Evolutionary conservation across 2,113 vertebrate genomes (phyloP).

Genomic region (Strix uralensis): DNA sequence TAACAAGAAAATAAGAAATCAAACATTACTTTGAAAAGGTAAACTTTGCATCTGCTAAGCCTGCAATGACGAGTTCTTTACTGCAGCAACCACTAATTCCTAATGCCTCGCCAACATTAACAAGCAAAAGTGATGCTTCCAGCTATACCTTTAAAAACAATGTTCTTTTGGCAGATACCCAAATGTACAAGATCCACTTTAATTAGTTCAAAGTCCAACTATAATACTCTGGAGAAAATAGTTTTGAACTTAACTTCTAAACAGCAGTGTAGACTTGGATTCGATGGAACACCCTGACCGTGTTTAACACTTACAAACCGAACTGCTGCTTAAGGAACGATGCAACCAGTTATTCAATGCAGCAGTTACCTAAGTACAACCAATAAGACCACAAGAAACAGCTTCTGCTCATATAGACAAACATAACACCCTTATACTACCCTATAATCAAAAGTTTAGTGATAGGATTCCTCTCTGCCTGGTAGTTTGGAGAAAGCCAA

Average conservation of each 20-base stretch:
- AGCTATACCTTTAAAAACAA: neutral
- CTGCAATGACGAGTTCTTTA: neutral
- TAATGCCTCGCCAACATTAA: neutral
- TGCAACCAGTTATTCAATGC: neutral
- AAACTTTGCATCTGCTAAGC: neutral
- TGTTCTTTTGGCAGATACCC: neutral
- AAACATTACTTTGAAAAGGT: neutral
- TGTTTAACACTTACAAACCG: neutral
- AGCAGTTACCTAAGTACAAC: neutral
- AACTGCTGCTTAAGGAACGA: neutral
- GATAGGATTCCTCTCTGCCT: neutral
- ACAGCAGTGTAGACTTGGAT: neutral
- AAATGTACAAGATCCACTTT: neutral
- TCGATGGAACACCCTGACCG: neutral
- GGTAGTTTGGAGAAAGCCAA: neutral
- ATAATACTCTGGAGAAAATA: neutral
- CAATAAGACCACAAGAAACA: neutral
- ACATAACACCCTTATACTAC: neutral
- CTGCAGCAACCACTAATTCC: neutral
- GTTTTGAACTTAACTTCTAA: neutral
- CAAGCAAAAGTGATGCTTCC: neutral
- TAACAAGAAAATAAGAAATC: neutral
- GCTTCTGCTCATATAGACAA: neutral
- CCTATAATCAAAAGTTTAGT: neutral
- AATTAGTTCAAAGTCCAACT: neutral